Evolutionary conservation across 2,797 vertebrate genomes (phyloP), one percentile per base, ranked within the genome.

Genomic region (Notolabrus celidotus): DNA sequence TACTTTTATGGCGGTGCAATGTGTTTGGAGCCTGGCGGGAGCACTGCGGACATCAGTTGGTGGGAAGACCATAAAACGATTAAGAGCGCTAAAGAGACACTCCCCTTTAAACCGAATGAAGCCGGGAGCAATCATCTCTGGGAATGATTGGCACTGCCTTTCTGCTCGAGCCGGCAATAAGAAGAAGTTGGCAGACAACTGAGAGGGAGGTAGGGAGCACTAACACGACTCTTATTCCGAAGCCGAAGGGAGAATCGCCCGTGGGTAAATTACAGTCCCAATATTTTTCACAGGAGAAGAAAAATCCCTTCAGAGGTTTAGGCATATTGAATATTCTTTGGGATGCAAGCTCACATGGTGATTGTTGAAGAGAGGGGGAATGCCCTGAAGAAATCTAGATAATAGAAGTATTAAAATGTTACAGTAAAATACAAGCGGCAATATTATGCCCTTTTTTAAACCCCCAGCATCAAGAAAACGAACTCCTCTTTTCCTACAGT

Each of bases 21-120:
- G 27, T 55, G 51, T 47, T 38, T 66, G 42, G 62, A 65, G 73
- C 46, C 59, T 56, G 69, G 46, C 25, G 58, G 81, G 68, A 78
- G 69, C 53, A 0, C 33, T 2, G 63, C n/a, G 27, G 71, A 59
- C 79, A 55, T 78, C 42, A 22, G 80, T 29, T 22, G 63, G 78
- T 45, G 71, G 66, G 75, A 57, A 81, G 67, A 67, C 65, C 82
- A 70, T 89, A 88, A 91, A 91, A 77, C 67, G 41, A 89, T 89
- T 86, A 85, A 3, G 34, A 62, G 73, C 0, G 71, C 79, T 77
- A 73, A 77, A 67, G 72, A 83, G 73, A 66, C 80, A 45, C 74
- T 61, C 77, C 55, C 76, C 72, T 67, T 73, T 64, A 60, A 77
- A 86, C 39, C 77, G 39, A 53, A 82, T 55, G 59, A 80, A 61